Conservation (phyloP, 2,888 invertebrate genomes). For the Leptodirus hochenwartii region DNA sequence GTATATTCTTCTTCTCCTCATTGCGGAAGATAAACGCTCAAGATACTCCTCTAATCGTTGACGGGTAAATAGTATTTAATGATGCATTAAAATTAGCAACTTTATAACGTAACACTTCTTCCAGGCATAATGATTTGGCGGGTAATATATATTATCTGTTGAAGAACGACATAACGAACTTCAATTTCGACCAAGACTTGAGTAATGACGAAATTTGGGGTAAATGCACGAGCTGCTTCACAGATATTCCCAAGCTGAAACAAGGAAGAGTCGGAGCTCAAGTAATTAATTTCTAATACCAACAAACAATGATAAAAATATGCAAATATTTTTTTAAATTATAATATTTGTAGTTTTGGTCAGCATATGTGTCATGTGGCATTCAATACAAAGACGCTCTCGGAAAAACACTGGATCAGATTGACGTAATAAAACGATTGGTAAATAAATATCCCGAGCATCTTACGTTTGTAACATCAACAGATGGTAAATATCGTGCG, state of each 20-base stretch:
- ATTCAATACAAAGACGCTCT: constrained; percentile 36
- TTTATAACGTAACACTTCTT: constrained; percentile 11
- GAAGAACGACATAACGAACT: constrained; percentile 25
- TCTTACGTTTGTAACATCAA: constrained; percentile 24
- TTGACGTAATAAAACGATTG: constrained; percentile 37
- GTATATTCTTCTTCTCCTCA: no score
- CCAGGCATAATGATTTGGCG: constrained; percentile 33
- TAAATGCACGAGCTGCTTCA: constrained; percentile 25
- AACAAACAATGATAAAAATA: not conserved
- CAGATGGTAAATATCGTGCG: constrained; percentile 21
- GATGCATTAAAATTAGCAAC: constrained; percentile 1
- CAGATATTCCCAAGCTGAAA: constrained; percentile 32
- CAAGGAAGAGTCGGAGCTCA: constrained; percentile 36
- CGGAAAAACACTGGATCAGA: constrained; percentile 36
- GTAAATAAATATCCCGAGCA: constrained; percentile 23
- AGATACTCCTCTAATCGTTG: no score
- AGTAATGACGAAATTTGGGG: constrained; percentile 26
- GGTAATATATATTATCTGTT: constrained; percentile 24
- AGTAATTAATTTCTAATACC: constrained; percentile 18
- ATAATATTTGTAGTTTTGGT: constrained; percentile 36
- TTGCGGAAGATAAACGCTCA: no score
- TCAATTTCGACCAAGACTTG: constrained; percentile 25
- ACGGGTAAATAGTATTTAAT: no score
- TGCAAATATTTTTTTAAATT: constrained; percentile 4
- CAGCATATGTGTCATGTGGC: constrained; percentile 34